A percentile compares a stretch with the other conserved stretches of the same genome.
phyloP scores from a whole-genome alignment of 2,113 vertebrate species.

The Platichthys stellatus region DNA sequence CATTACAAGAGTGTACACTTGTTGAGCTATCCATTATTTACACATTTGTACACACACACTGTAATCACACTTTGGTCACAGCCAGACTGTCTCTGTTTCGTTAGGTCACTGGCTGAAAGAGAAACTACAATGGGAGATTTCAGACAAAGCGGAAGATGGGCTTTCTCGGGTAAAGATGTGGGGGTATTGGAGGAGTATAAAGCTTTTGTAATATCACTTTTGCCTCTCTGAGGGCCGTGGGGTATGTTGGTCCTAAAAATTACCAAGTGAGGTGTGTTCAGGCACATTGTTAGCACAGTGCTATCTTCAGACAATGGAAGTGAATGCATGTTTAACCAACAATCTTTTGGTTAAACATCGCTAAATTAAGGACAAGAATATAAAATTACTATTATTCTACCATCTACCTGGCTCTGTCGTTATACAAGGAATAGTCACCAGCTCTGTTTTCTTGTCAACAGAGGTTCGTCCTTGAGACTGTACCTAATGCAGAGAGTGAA shows the following conservation, averaged over 20 bases:
- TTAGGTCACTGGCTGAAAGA: neutral
- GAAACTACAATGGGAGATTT: neutral
- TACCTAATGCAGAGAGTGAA: conserved; percentile 9
- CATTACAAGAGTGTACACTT: neutral
- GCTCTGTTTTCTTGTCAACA: conserved; percentile 19
- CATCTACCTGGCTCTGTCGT: neutral
- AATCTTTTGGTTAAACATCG: too few species aligned
- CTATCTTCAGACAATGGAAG: too few species aligned
- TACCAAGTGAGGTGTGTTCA: too few species aligned
- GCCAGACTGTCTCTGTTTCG: neutral
- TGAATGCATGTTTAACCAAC: too few species aligned
- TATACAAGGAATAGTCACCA: neutral
- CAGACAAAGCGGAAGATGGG: too few species aligned
- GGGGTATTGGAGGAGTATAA: too few species aligned
- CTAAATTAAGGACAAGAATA: conserved; percentile 16
- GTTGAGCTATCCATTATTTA: neutral
- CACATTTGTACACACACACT: neutral
- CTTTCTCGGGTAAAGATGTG: too few species aligned
- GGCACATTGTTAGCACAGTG: too few species aligned
- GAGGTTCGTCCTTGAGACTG: conserved; percentile 40
- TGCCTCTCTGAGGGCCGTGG: too few species aligned
- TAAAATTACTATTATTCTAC: conserved; percentile 22
- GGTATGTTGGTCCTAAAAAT: too few species aligned
- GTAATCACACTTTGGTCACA: neutral
- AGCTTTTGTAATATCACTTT: too few species aligned